Percentiles rank a stretch among this genome's conserved stretches.
These are phyloP conservation scores for Cyprinodon brontotheroides DNA, from an alignment of 2,113 vertebrate species.

Conservation along the genomic window DNA sequence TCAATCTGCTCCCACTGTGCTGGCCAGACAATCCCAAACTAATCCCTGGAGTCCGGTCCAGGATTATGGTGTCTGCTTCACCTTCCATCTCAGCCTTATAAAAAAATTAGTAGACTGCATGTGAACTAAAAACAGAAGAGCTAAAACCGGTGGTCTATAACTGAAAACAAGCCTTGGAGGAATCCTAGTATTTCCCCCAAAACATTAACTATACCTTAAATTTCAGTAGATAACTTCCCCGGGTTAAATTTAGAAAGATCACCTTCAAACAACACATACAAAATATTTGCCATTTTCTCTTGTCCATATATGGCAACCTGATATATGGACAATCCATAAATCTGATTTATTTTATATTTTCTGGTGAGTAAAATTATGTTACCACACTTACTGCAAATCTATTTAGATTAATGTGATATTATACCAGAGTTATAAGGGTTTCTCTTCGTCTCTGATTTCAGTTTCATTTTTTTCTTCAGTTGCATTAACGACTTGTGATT, in stretches of 20 bases:
- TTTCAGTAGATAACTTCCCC: conserved; percentile 25
- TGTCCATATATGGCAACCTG: conserved; percentile 15
- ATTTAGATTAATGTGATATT: conserved; percentile 28
- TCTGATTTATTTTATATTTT: conserved; percentile 35
- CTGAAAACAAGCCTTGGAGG: neutral
- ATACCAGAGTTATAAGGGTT: conserved; percentile 30
- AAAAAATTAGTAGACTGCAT: conserved; percentile 64
- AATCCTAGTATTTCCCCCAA: conserved; percentile 24
- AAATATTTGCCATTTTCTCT: conserved; percentile 39
- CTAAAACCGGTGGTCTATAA: conserved; percentile 1
- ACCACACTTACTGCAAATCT: conserved; percentile 41
- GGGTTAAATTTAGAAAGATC: conserved; percentile 38
- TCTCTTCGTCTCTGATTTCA: conserved; percentile 5
- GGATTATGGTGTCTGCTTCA: conserved; percentile 68
- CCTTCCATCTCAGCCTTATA: conserved; percentile 44
- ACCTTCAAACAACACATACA: conserved; percentile 37
- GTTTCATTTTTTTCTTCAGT: neutral
- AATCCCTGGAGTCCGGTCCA: conserved; percentile 67
- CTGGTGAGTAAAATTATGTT: conserved; percentile 39
- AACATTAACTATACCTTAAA: conserved; percentile 24
- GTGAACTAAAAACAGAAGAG: conserved; percentile 6
- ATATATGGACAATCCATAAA: conserved; percentile 12
- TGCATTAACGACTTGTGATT: neutral
- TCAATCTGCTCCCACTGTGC: conserved; percentile 54
- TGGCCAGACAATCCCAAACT: conserved; percentile 67